These are phyloP conservation scores for Macaca mulatta DNA, from an alignment of 2,113 vertebrate species.

Conservation along the genomic window DNA sequence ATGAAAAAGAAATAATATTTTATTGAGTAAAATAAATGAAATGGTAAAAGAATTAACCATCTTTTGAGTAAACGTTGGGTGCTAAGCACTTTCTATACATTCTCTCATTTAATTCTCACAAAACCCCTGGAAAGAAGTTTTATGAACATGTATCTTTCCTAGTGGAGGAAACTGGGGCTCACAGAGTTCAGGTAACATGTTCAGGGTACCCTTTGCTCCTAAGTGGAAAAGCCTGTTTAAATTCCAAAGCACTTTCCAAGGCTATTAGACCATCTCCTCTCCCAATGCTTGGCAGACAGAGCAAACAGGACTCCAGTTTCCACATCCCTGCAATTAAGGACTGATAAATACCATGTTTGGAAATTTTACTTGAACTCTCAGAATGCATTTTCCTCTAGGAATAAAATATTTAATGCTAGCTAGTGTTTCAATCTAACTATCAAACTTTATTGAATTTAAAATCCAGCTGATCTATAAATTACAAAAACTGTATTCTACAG, in stretches of 20 bases:
- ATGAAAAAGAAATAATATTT: conserved; percentile 35
- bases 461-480: neutral
- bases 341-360: neutral
- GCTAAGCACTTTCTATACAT: neutral
- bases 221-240: neutral
- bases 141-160: neutral
- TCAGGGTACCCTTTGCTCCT: neutral
- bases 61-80: neutral
- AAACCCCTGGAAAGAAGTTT: neutral
- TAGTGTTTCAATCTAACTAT: neutral
- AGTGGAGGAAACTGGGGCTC: neutral
- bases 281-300: neutral
- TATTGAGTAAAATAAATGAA: neutral
- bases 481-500: neutral
- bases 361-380: neutral
- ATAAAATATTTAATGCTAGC: neutral
- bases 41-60: neutral
- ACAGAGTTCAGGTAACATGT: neutral
- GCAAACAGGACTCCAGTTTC: neutral
- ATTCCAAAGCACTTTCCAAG: neutral
- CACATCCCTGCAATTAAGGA: neutral
- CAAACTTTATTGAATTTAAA: neutral
- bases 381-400: neutral
- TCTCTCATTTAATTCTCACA: neutral
- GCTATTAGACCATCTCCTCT: too few species aligned